phyloP scores from a whole-genome alignment of 2,888 invertebrate genomes.

The Pyrocoelia pectoralis region DNA sequence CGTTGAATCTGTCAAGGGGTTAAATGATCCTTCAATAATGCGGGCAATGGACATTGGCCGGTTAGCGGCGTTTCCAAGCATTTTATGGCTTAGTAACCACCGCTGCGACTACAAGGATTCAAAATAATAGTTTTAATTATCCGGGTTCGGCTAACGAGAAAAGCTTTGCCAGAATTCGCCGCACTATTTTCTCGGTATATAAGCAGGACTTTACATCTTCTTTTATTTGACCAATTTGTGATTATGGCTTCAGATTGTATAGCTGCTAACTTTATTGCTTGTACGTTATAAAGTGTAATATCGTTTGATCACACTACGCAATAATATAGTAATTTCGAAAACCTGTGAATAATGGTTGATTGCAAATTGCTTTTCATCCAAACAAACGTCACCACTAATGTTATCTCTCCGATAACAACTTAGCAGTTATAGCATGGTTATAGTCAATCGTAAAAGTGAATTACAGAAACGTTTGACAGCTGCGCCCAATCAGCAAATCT shows the following conservation, averaged over 20 bases:
- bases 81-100: constrained; percentile 43
- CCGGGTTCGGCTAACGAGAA: constrained; percentile 33
- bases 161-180: background rate
- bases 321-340: constrained; percentile 17
- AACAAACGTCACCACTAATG: constrained; percentile 31
- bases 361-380: constrained; percentile 13
- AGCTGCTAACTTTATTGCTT: background rate
- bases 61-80: constrained; percentile 33
- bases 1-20: constrained; percentile 50
- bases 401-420: constrained; percentile 52
- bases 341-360: constrained; percentile 10
- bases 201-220: background rate
- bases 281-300: constrained; percentile 18
- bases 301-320: constrained; percentile 24
- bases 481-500: constrained; percentile 31
- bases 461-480: constrained; percentile 28
- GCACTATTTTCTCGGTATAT: constrained; percentile 4
- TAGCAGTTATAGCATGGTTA: constrained; percentile 57
- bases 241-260: constrained; percentile 24
- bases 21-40: constrained; percentile 58
- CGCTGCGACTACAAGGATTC: constrained; percentile 38
- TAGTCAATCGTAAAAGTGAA: constrained; percentile 44
- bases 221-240: constrained; percentile 42
- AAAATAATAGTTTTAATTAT: constrained; percentile 48
- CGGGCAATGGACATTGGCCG: constrained; percentile 48